These are phyloP conservation scores for Palaemon carinicauda DNA, from an alignment of 1,140 invertebrate genomes.

Conservation along the genomic window DNA sequence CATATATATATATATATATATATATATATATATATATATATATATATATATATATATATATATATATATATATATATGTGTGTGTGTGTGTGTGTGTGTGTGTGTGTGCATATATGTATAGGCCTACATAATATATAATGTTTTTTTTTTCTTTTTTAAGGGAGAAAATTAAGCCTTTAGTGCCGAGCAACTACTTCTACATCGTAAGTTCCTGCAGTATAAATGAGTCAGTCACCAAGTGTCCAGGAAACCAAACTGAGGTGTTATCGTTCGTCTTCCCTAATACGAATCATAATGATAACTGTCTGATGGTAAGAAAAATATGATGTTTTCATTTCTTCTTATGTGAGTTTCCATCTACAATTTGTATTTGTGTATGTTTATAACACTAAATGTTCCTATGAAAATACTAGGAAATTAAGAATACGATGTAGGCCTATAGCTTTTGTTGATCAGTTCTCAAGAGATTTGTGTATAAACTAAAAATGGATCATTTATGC, in stretches of 20 bases:
- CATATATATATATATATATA: background rate
- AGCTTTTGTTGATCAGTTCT: no score
- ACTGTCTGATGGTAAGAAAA: constrained; percentile 35
- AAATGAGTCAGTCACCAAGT: background rate
- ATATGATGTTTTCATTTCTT: background rate
- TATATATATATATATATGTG: background rate
- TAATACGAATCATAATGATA: constrained; percentile 30
- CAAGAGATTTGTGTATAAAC: no score
- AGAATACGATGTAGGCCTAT: no score
- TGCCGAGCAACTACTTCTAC: constrained; percentile 46
- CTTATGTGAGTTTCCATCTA: no score
- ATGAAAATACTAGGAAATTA: no score
- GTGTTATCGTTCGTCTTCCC: constrained; percentile 37
- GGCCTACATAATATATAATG: no score
- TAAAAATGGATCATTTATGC: no score
- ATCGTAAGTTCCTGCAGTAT: constrained; percentile 20
- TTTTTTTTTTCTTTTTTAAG: background rate
- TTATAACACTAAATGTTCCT: no score
- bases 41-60: background rate
- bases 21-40: background rate
- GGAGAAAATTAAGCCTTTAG: constrained; percentile 16
- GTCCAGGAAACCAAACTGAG: background rate
- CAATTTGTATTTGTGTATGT: no score
- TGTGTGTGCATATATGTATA: background rate
- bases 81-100: background rate